Evolutionary conservation across 2,113 vertebrate species (phyloP).

Genomic region (Dicrurus megarhynchus): DNA sequence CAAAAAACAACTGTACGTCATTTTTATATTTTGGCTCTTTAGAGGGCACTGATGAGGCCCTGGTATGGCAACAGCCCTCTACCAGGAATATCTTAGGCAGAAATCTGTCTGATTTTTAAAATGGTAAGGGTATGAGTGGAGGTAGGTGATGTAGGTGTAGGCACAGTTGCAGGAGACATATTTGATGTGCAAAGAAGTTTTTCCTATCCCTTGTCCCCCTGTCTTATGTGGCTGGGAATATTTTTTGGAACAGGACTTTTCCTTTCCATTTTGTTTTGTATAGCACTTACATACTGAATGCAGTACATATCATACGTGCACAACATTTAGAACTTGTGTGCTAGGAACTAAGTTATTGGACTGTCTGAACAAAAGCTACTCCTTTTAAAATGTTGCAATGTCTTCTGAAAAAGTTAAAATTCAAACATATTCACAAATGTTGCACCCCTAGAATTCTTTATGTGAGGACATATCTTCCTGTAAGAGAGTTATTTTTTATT

Average conservation of each 20-base stretch:
- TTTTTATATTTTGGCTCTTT: not conserved
- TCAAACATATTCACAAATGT: not conserved
- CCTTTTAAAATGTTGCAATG: not conserved
- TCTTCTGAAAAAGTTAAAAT: not conserved
- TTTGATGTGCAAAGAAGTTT: not conserved
- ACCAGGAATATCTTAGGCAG: not conserved
- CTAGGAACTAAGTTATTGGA: not conserved
- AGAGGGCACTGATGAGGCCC: not conserved
- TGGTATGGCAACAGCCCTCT: not conserved
- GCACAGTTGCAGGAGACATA: not conserved
- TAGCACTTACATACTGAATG: not conserved
- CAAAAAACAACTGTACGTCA: not conserved
- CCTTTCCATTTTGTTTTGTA: not conserved
- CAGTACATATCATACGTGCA: fast-evolving
- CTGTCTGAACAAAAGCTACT: not conserved
- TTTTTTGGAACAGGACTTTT: not conserved
- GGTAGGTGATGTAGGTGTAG: not conserved
- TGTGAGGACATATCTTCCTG: not conserved
- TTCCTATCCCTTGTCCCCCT: fast-evolving
- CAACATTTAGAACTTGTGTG: not conserved
- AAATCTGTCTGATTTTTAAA: not conserved
- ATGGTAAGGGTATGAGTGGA: not conserved
- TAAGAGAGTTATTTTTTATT: not conserved
- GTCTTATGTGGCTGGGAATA: not conserved
- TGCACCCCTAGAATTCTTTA: not conserved